phyloP scores from a whole-genome alignment of 64 coral and sea anemone genomes.

The Anthopleura sola region DNA sequence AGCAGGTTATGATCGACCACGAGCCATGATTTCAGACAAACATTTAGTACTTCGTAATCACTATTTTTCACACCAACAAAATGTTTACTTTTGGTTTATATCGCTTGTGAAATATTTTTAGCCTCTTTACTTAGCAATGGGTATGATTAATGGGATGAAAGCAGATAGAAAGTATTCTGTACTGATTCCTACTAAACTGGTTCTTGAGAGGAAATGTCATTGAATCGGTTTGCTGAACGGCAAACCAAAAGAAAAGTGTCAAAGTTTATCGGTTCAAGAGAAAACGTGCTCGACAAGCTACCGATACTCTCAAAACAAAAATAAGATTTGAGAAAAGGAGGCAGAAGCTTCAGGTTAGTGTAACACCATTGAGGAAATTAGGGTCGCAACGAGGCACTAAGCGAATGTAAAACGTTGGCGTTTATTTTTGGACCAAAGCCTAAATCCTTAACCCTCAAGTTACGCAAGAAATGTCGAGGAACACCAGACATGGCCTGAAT shows the following conservation, averaged over 20 bases:
- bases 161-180: neutral
- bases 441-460: neutral
- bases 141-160: neutral
- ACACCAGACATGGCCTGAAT: neutral
- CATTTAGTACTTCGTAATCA: neutral
- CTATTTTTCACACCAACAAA: neutral
- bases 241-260: conserved; percentile 1
- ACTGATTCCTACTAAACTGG: neutral
- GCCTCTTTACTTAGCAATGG: neutral
- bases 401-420: neutral
- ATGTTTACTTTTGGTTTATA: neutral
- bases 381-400: neutral
- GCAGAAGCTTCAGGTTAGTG: neutral
- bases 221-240: neutral
- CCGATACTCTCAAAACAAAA: neutral
- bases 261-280: conserved; percentile 14
- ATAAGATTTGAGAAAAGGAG: neutral
- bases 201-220: neutral
- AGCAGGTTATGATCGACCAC: neutral
- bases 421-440: conserved; percentile 12
- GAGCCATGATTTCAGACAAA: neutral
- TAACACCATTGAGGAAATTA: neutral
- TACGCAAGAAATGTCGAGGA: neutral
- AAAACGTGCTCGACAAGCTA: neutral
- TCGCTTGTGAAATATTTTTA: neutral